phyloP scores from a whole-genome alignment of 2,888 invertebrate species.

The Chrysotoxum bicinctum region DNA sequence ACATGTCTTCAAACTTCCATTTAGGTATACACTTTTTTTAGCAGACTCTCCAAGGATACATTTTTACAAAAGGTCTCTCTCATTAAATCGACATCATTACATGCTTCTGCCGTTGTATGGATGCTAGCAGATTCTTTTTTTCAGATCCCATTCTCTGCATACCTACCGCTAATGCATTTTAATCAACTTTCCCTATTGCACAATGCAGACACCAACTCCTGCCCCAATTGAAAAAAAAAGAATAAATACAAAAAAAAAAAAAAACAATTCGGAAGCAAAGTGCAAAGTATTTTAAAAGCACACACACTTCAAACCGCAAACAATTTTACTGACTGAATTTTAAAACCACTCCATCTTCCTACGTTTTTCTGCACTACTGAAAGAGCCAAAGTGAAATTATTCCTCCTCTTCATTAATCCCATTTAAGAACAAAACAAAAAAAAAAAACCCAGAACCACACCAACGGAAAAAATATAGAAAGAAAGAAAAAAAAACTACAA shows the following conservation, averaged over 20 bases:
- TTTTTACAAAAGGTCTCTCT: slow-evolving; percentile 2
- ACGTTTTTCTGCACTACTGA: background rate
- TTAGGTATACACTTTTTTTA: background rate
- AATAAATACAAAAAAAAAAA: slow-evolving; percentile 5
- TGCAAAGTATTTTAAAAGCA: slow-evolving; percentile 57
- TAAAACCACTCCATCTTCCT: slow-evolving; percentile 54
- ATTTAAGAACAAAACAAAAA: slow-evolving; percentile 59
- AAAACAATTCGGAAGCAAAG: slow-evolving; percentile 49
- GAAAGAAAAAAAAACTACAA: background rate
- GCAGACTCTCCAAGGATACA: background rate
- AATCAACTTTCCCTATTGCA: slow-evolving; percentile 26
- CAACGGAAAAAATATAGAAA: background rate
- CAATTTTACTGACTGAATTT: slow-evolving; percentile 52
- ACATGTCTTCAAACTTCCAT: background rate
- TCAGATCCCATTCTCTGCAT: background rate
- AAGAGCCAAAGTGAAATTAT: slow-evolving; percentile 53
- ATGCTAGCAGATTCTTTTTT: background rate
- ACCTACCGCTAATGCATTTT: slow-evolving; percentile 38
- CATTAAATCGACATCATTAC: slow-evolving; percentile 29
- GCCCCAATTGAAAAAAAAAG: background rate
- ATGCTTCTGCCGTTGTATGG: background rate
- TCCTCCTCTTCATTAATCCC: slow-evolving; percentile 73
- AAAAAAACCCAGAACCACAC: slow-evolving; percentile 18
- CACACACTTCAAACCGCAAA: slow-evolving; percentile 54
- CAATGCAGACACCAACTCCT: slow-evolving; percentile 10